phyloP scores from a whole-genome alignment of 1,140 invertebrate species.

The Lepidostoma basale region DNA sequence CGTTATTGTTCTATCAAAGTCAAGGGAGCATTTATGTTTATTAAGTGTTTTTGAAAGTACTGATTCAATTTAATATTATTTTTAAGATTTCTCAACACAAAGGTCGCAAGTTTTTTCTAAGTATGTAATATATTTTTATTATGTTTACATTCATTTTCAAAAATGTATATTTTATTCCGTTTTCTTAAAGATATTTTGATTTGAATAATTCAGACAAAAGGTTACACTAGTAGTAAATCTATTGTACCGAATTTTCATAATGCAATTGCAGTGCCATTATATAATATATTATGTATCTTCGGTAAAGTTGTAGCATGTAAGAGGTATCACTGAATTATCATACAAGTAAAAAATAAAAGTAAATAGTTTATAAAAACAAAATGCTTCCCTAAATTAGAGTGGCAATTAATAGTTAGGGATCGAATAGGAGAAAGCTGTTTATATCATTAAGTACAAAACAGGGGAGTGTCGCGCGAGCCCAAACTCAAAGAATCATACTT shows the following conservation, averaged over 20 bases:
- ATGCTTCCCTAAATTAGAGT: slow-evolving; percentile 40
- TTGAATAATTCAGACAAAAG: too few species aligned
- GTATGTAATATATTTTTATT: too few species aligned
- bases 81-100: too few species aligned
- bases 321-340: slow-evolving; percentile 36
- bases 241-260: slow-evolving; percentile 27
- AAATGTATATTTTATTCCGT: too few species aligned
- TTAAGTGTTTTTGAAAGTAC: too few species aligned
- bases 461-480: neutral
- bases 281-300: slow-evolving; percentile 30
- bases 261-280: slow-evolving; percentile 36
- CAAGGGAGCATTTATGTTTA: too few species aligned
- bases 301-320: slow-evolving; percentile 37
- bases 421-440: slow-evolving; percentile 39
- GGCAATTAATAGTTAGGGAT: slow-evolving; percentile 37
- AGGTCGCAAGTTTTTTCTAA: too few species aligned
- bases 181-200: too few species aligned
- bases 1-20: too few species aligned
- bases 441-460: slow-evolving; percentile 46
- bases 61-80: too few species aligned
- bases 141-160: too few species aligned
- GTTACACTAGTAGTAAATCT: too few species aligned
- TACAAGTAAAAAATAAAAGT: slow-evolving; percentile 24
- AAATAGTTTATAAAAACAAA: slow-evolving; percentile 30
- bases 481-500: neutral